Evolutionary conservation across 2,888 invertebrate genomes (phyloP).

Genomic region (Caenorhabditis imperialis): DNA sequence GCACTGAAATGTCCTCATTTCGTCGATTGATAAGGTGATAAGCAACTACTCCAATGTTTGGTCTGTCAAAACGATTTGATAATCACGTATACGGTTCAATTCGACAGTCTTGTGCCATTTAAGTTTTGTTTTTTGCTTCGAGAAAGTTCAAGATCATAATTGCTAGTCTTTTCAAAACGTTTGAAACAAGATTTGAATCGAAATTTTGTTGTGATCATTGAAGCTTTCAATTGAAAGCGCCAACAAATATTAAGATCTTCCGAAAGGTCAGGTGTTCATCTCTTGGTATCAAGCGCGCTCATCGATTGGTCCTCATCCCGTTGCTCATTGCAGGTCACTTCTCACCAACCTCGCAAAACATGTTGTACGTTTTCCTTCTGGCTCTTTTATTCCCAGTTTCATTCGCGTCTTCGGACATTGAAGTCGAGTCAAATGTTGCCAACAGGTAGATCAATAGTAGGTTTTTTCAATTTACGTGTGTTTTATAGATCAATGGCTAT

Average conservation of each 20-base stretch:
- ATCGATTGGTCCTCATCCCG: no score
- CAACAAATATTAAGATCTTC: no score
- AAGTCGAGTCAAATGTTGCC: slow-evolving; percentile 55
- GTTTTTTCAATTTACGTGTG: not conserved
- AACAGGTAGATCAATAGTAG: slow-evolving; percentile 46
- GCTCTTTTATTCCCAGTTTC: slow-evolving; percentile 14
- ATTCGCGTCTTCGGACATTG: slow-evolving; percentile 39
- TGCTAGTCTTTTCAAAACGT: no score
- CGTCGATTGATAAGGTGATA: slow-evolving; percentile 27
- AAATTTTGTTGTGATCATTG: slow-evolving; percentile 10
- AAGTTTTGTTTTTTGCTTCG: slow-evolving; percentile 5
- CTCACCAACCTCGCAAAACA: slow-evolving; percentile 15
- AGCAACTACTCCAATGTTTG: slow-evolving; percentile 35
- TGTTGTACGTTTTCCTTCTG: slow-evolving; percentile 36
- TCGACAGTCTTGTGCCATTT: not conserved
- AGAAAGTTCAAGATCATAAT: no score
- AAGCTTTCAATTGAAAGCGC: no score
- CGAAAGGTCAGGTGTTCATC: slow-evolving; percentile 43
- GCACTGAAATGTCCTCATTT: slow-evolving; percentile 29
- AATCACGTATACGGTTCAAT: slow-evolving; percentile 27
- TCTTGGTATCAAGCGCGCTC: no score
- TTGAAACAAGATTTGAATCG: no score
- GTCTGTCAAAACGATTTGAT: slow-evolving; percentile 43
- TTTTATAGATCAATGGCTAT: slow-evolving; percentile 56
- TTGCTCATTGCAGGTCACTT: no score